Percentiles rank a stretch among this genome's conserved stretches.
Evolutionary conservation across 2,113 vertebrate genomes (phyloP).

Genomic region (Eurypyga helias): DNA sequence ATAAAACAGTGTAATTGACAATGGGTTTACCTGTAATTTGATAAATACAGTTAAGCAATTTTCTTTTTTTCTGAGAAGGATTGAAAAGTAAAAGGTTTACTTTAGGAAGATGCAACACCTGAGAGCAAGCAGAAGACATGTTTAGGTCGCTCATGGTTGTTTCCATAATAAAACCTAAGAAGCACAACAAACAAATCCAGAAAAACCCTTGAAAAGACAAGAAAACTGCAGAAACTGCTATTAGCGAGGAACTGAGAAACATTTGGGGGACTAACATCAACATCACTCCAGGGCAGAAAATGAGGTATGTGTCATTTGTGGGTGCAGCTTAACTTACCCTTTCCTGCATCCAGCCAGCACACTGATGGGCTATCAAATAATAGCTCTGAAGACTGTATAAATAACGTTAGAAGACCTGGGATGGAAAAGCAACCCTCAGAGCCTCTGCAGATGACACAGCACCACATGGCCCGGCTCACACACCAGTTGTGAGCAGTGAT

Average conservation of each 20-base stretch:
- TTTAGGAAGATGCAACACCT: neutral
- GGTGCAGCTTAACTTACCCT: neutral
- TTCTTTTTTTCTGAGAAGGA: neutral
- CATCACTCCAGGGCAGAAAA: neutral
- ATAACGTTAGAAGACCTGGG: neutral
- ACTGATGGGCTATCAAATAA: neutral
- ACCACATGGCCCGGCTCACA: neutral
- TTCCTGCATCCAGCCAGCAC: neutral
- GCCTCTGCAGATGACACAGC: neutral
- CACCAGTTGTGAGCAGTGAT: rapidly evolving
- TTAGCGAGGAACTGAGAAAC: neutral
- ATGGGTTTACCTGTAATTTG: neutral
- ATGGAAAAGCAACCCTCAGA: neutral
- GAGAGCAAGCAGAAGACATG: neutral
- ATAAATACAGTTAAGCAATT: neutral
- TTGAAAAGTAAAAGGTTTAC: neutral
- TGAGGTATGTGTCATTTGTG: rapidly evolving
- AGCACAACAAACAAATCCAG: neutral
- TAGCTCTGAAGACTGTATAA: neutral
- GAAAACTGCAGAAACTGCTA: neutral
- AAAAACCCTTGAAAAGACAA: neutral
- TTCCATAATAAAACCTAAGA: neutral
- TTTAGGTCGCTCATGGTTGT: neutral
- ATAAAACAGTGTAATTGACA: neutral
- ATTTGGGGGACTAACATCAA: neutral